Conservation (phyloP, 2,113 vertebrate species). For the Piaya cayana region DNA sequence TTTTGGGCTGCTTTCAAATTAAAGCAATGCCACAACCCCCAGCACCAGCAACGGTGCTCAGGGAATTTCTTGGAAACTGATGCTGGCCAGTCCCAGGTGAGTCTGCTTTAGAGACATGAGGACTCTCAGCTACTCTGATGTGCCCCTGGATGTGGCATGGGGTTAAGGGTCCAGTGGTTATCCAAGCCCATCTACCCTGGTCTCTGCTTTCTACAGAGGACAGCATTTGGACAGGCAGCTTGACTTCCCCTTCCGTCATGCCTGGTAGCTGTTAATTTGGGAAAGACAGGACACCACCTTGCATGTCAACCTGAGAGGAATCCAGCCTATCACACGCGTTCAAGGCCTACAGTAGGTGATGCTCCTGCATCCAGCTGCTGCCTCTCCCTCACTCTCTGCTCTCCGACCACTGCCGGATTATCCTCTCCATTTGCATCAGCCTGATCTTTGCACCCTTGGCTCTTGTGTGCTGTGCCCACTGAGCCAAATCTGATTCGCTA, state of each 20-base stretch:
- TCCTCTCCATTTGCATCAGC: neutral
- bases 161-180: fast-evolving
- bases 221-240: neutral
- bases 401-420: neutral
- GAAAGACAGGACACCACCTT: neutral
- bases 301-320: neutral
- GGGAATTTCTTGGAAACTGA: neutral
- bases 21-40: fast-evolving
- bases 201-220: neutral
- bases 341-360: neutral
- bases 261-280: neutral
- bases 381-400: neutral
- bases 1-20: neutral
- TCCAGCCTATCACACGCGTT: fast-evolving
- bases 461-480: neutral
- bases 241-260: fast-evolving
- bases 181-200: neutral
- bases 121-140: fast-evolving
- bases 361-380: neutral
- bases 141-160: too few species aligned
- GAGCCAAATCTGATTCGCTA: neutral
- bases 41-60: fast-evolving
- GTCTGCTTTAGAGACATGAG: neutral
- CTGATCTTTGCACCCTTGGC: neutral
- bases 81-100: fast-evolving